phyloP scores from a whole-genome alignment of 1,140 invertebrate species.

The Aphaenogaster ashmeadi region DNA sequence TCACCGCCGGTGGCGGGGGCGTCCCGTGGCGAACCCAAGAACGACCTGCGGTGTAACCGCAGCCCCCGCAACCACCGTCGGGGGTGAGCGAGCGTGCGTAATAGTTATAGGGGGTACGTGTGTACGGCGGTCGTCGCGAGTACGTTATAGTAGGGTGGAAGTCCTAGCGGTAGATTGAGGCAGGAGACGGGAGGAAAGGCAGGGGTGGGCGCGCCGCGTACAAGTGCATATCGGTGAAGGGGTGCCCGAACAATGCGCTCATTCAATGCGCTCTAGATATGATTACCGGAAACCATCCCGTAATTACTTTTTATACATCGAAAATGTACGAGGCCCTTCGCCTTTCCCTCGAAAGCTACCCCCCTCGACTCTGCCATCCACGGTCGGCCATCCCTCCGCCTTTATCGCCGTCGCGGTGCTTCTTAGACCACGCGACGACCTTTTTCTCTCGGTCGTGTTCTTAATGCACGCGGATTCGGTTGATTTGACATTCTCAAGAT shows the following conservation, averaged over 20 bases:
- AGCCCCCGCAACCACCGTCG: constrained; percentile 33
- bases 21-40: constrained; percentile 50
- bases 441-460: constrained; percentile 60
- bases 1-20: background rate
- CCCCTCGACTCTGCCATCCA: background rate
- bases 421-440: constrained; percentile 44
- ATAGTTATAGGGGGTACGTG: constrained; percentile 52
- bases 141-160: constrained; percentile 49
- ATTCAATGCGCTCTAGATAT: constrained; percentile 86
- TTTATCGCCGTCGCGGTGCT: constrained; percentile 16
- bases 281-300: constrained; percentile 87
- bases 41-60: constrained; percentile 58
- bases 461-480: constrained; percentile 59
- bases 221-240: constrained; percentile 85
- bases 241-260: constrained; percentile 86
- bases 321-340: constrained; percentile 76
- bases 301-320: constrained; percentile 87
- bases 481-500: constrained; percentile 49
- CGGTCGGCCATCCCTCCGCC: background rate
- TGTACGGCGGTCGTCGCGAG: constrained; percentile 21
- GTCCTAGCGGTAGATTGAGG: constrained; percentile 26
- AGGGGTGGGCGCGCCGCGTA: constrained; percentile 78
- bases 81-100: constrained; percentile 49
- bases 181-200: constrained; percentile 11
- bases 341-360: constrained; percentile 63